Evolutionary conservation across 2,113 vertebrate genomes (phyloP), one percentile per base, ranked within the genome.

Genomic region (Tympanuchus pallidicinctus): DNA sequence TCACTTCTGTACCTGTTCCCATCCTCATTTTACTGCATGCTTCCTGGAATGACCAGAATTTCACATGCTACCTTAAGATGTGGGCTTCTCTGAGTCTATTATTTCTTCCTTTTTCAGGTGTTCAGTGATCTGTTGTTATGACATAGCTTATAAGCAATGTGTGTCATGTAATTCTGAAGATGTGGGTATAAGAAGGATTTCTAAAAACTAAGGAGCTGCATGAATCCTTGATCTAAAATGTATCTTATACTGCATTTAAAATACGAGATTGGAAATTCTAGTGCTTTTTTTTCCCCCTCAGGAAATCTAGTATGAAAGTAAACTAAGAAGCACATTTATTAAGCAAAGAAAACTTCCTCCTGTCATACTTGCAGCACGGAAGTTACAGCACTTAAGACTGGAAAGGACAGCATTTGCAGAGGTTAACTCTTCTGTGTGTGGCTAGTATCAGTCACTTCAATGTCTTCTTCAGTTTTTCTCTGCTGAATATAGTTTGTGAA

Each of bases 91-190:
- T 47, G 45, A 72, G 17, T 57, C 59, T 72, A 50, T 82, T 60
- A 56, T 64, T 86, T 64, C 66, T 92, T 74, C 64, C 13, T 57
- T 93, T 92, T 91, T 89, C 45, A 82, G 20, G 4, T 65, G 15
- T 86, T 91, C 57, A 22, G 0, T 57, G 38, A 25, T 85, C 34
- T 76, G 14, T 79, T 40, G 22, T 75, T 76, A 54, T 17, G 65
- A n/a, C 15, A 48, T 43, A 61, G 34, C 34, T 81, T 61, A 45
- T 27, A 80, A 76, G 54, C 5, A 27, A 34, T 1, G 4, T 16
- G 7, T 8, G 7, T 47, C 11, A 52, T 24, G 6, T 16, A 86
- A 4, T 77, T 78, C 66, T 82, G 84, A 91, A 91, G 48, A 72
- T 10, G 17, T 3, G 6, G 21, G 27, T 65, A 27, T 15, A 63